Evolutionary conservation across 2,797 vertebrate genomes (phyloP), one percentile per base, ranked within the genome.

Genomic region (Propithecus deckenii): DNA sequence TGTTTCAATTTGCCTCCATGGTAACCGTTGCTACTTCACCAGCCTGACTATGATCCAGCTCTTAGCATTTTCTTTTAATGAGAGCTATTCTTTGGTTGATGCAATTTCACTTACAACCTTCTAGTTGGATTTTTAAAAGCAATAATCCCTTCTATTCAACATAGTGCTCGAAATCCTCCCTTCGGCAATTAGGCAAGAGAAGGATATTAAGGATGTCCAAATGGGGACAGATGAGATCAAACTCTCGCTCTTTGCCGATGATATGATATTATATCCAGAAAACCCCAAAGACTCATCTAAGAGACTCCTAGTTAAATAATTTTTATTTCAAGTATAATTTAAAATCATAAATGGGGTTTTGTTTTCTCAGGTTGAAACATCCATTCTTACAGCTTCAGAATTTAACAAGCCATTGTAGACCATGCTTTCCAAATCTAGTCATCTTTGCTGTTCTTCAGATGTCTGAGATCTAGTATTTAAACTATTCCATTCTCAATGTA

Each of bases 321-420:
- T 96, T 63, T 96, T 94, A 97, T 96, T 98, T 98, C 97, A 98
- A 98, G 86, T 96, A 76, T 95, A 92, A 61, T 97, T 96, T 65
- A 98, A 94, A 97, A 97, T 97, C 95, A 93, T 97, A 95, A 97
- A 91, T 79, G 91, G 96, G 89, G 50, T 97, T 97, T 93, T 95
- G 7, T 79, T 96, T 96, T 95, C 55, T 57, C 83, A 94, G 94
- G 38, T 55, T 75, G 69, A 96, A 97, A 93, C 67, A 97, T 61
- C 79, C 86, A 76, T 79, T 84, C 71, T 95, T 97, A 79, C 41
- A 78, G 11, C 74, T 96, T 96, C 15, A 96, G 92, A 97, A 91
- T 92, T 63, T 85, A 94, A 95, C 59, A 88, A 94, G 92, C 50
- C 91, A 93, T 81, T 97, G 67, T 74, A 96, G 76, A 93, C 22